Evolutionary conservation across 2,113 vertebrate genomes (phyloP).

Genomic region (Pholis gunnellus): DNA sequence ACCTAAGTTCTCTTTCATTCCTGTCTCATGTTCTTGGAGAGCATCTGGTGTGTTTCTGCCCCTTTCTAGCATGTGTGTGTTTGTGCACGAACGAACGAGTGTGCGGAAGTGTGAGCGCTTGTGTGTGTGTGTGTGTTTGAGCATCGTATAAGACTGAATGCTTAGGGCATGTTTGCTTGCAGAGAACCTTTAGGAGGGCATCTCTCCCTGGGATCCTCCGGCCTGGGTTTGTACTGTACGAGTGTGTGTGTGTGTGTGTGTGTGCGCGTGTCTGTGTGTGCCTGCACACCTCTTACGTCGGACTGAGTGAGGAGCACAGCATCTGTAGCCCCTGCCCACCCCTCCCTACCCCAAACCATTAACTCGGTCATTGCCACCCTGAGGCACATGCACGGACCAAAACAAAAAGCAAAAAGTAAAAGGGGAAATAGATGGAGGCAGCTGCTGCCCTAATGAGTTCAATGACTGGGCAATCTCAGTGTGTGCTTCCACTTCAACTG

Average conservation of each 20-base stretch:
- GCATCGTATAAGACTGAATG: constrained; percentile 31
- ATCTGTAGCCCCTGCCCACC: constrained; percentile 50
- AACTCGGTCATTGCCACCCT: constrained; percentile 69
- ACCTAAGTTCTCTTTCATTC: constrained; percentile 66
- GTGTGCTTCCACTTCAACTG: constrained; percentile 34
- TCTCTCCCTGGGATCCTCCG: constrained; percentile 28
- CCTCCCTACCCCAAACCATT: constrained; percentile 58
- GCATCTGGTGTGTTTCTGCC: constrained; percentile 60
- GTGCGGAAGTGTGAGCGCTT: neutral
- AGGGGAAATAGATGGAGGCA: constrained; percentile 66
- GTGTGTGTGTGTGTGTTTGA: constrained; percentile 9
- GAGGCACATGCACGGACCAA: constrained; percentile 73
- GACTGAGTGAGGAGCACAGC: constrained; percentile 61
- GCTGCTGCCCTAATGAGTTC: constrained; percentile 68
- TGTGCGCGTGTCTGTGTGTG: constrained; percentile 37
- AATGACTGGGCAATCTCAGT: constrained; percentile 58
- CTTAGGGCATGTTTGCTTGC: constrained; percentile 43
- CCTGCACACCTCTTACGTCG: constrained; percentile 41
- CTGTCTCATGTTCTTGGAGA: constrained; percentile 60
- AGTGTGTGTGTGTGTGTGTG: constrained; percentile 42
- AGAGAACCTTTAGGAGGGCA: constrained; percentile 47
- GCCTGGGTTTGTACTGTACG: constrained; percentile 17
- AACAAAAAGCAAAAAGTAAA: constrained; percentile 67
- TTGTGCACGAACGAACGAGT: constrained; percentile 7
- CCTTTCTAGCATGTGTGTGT: constrained; percentile 34